Conservation (phyloP, 2,888 invertebrate species). For the Limnephilus auricula region DNA sequence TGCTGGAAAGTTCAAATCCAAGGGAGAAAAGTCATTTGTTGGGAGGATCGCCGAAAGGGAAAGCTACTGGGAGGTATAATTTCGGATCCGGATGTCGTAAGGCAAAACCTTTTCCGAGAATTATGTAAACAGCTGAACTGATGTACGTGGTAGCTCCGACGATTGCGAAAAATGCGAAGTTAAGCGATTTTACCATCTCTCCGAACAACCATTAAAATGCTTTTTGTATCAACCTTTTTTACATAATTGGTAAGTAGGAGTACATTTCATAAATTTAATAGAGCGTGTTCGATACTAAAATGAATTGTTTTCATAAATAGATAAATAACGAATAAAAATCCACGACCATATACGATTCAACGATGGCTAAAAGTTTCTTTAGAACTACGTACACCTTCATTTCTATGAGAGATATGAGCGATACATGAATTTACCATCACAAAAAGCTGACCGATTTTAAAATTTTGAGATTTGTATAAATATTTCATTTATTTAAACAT, state of each 20-base stretch:
- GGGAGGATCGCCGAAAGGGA: conserved; percentile 31
- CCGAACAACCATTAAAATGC: not conserved
- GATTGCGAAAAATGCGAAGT: conserved; percentile 10
- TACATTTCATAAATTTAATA: not conserved
- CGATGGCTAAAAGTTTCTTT: not conserved
- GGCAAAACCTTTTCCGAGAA: conserved; percentile 35
- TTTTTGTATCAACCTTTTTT: not conserved
- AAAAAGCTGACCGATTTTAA: no score
- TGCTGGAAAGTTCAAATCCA: conserved; percentile 9
- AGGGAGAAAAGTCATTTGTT: conserved; percentile 16
- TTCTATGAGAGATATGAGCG: no score
- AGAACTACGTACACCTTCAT: not conserved
- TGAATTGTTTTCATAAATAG: not conserved
- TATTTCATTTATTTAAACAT: no score
- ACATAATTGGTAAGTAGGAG: not conserved
- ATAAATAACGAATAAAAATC: not conserved
- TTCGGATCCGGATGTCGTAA: conserved; percentile 34
- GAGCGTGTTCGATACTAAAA: not conserved
- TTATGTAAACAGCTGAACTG: conserved; percentile 40
- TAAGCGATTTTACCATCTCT: not conserved
- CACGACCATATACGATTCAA: not conserved
- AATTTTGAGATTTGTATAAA: no score
- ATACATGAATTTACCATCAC: no score
- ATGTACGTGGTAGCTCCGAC: not conserved
- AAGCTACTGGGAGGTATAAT: conserved; percentile 39